A percentile compares a stretch with the other conserved stretches of the same genome.
These are phyloP conservation scores for Ormyrus rosae DNA, from an alignment of 2,888 invertebrate genomes.

Conservation along the genomic window DNA sequence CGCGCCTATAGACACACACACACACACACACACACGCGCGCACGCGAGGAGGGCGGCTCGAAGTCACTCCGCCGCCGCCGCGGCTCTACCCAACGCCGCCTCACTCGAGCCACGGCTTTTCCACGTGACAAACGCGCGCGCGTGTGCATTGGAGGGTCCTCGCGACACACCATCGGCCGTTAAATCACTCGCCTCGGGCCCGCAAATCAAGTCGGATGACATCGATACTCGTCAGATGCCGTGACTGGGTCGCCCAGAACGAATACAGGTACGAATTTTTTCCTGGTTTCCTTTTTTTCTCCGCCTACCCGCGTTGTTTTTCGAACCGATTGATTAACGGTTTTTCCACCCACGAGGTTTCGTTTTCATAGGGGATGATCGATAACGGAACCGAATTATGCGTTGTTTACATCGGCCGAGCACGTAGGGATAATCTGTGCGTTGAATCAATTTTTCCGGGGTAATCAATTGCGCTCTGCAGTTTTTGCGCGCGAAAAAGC, in stretches of 20 bases:
- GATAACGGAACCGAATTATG: too few species aligned
- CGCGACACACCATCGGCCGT: background rate
- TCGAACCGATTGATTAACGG: too few species aligned
- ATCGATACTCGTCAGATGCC: conserved; percentile 56
- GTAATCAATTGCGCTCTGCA: too few species aligned
- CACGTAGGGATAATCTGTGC: too few species aligned
- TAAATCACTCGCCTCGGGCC: background rate
- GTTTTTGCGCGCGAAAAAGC: too few species aligned
- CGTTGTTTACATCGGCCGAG: too few species aligned
- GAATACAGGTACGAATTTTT: conserved; percentile 50
- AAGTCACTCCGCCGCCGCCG: too few species aligned
- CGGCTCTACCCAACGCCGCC: background rate
- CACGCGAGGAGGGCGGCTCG: conserved; percentile 12
- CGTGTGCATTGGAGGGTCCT: background rate
- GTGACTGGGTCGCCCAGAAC: conserved; percentile 30
- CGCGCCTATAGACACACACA: background rate
- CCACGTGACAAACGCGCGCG: conserved; percentile 61
- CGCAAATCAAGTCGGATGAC: conserved; percentile 59
- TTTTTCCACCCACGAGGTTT: too few species aligned
- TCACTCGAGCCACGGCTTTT: conserved; percentile 67
- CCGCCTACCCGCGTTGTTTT: too few species aligned
- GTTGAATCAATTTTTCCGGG: too few species aligned
- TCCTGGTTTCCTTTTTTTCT: too few species aligned
- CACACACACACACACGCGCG: conserved; percentile 36
- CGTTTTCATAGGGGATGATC: too few species aligned